Evolutionary conservation across 2,797 vertebrate species (phyloP), one percentile per base, ranked within the genome.

Genomic region (Babyrousa celebensis): DNA sequence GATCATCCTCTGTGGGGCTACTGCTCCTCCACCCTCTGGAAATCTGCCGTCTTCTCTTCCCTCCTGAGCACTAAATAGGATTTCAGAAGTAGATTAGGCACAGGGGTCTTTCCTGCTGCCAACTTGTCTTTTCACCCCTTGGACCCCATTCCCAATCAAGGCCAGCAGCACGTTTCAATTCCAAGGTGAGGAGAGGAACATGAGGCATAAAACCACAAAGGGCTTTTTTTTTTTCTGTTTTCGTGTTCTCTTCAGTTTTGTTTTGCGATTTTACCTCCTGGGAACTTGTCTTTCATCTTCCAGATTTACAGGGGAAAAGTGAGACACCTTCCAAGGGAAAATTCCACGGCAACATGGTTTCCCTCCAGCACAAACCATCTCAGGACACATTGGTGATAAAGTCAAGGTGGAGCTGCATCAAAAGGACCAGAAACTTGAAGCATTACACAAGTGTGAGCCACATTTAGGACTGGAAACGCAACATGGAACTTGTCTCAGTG

Each of bases 231-330:
- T 71, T 25, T 18, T 12, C 9, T n/a, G 6, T 16, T 18, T 36
- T 17, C 27, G 54, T 10, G 60, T 60, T 43, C 40, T 29, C 60
- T 32, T 21, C 18, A 14, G 52, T 79, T 89, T 96, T 93, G 60
- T 88, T 92, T 82, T 56, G 60, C 48, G 56, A 96, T 70, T 91
- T 70, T 79, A 65, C 79, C 89, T 96, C 32, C 68, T 21, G 12
- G 79, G 85, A 94, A 96, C 95, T 88, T 93, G 91, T 70, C 96
- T 97, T 97, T 95, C 25, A 56, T 96, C 93, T 89, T 98, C 96
- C 96, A 96, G 91, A 97, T 84, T 94, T 97, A 91, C 36, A 86
- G 82, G 96, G 72, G 94, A 87, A 96, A 98, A 85, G 84, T 56
- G 89, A 98, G 85, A 87, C 88, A 94, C 58, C 70, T 48, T 93